Percentiles rank a stretch among this genome's conserved stretches.
Conservation (phyloP, 2,888 invertebrate genomes). For the Zaprionus obscuricornis region DNA sequence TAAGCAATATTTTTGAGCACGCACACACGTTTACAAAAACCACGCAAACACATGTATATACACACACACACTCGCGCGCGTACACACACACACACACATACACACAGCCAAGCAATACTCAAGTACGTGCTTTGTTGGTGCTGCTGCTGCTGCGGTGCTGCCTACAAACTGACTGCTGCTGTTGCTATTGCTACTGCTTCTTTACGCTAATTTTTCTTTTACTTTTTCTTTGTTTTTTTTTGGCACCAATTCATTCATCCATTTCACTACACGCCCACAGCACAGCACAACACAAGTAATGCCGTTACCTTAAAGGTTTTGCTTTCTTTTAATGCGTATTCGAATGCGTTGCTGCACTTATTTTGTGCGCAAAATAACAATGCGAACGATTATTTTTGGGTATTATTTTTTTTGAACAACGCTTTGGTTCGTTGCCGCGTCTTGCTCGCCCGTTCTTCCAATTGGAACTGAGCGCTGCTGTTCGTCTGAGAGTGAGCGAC, state of each 20-base stretch:
- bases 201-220: slow-evolving; percentile 29
- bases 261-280: slow-evolving; percentile 27
- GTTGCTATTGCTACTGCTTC: slow-evolving; percentile 19
- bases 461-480: slow-evolving; percentile 59
- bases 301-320: slow-evolving; percentile 29
- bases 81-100: slow-evolving; percentile 24
- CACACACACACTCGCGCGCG: slow-evolving; percentile 19
- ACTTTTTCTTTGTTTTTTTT: slow-evolving; percentile 39
- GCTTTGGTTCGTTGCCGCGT: slow-evolving; percentile 45
- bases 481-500: slow-evolving; percentile 49
- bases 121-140: slow-evolving; percentile 55
- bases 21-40: neutral
- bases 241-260: slow-evolving; percentile 47
- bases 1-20: slow-evolving; percentile 62
- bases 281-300: slow-evolving; percentile 30
- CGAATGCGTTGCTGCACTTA: slow-evolving; percentile 22
- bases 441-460: slow-evolving; percentile 68
- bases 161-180: too few relatives aligned
- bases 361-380: slow-evolving; percentile 39
- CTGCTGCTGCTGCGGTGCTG: slow-evolving; percentile 44
- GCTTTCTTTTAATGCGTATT: slow-evolving; percentile 46
- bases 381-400: slow-evolving; percentile 42
- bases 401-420: slow-evolving; percentile 41
- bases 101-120: slow-evolving; percentile 47
- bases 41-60: slow-evolving; percentile 33